phyloP scores from a whole-genome alignment of 2,113 vertebrate species.

The Dryoscopus gambensis region DNA sequence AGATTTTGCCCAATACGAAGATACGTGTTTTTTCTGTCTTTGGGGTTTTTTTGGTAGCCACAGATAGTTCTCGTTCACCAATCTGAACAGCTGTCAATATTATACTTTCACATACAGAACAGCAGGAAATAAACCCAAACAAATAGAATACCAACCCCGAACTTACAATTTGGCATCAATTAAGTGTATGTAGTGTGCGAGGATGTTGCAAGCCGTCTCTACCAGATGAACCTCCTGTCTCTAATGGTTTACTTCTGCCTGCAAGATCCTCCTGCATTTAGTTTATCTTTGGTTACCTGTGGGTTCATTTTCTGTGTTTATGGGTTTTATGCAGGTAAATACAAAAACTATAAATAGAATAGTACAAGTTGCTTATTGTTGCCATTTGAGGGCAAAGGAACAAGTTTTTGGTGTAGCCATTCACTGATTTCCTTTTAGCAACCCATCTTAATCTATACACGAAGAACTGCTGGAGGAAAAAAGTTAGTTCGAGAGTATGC shows the following conservation, averaged over 20 bases:
- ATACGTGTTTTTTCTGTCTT: accelerated
- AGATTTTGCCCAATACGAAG: background rate
- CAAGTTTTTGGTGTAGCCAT: background rate
- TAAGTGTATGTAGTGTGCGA: background rate
- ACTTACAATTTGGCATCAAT: background rate
- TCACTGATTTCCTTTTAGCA: background rate
- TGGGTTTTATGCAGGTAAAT: background rate
- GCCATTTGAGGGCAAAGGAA: background rate
- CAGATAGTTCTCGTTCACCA: background rate
- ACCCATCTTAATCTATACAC: background rate
- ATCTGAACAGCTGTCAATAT: background rate
- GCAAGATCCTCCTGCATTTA: background rate
- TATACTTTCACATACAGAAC: background rate
- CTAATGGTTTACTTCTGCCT: background rate
- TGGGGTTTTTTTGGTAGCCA: background rate
- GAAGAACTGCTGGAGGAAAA: background rate
- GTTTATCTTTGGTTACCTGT: background rate
- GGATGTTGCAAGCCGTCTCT: background rate
- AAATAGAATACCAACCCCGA: background rate
- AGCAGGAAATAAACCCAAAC: background rate
- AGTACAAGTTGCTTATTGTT: background rate
- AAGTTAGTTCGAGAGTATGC: background rate
- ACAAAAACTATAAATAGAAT: background rate
- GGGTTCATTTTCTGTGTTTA: background rate
- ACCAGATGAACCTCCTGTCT: background rate